phyloP scores from a whole-genome alignment of 64 coral and sea anemone species.

The Dendrophyllia cribrosa region DNA sequence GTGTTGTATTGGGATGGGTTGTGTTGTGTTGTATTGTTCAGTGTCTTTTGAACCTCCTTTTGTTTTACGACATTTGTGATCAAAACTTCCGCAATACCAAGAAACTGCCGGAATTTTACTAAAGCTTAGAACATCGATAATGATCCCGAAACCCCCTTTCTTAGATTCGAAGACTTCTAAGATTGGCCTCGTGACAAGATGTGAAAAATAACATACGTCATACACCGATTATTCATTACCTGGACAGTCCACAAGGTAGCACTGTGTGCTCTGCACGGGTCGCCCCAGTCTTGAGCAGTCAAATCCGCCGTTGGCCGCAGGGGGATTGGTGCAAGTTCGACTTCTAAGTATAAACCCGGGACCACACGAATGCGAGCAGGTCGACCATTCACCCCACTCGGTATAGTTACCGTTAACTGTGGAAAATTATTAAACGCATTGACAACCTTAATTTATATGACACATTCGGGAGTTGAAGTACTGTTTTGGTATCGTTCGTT shows the following conservation, averaged over 20 bases:
- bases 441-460: background rate
- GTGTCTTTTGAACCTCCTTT: no score
- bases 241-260: constrained; percentile 82
- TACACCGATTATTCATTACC: constrained; percentile 5
- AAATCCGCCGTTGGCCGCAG: constrained; percentile 82
- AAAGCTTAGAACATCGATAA: no score
- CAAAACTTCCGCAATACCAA: no score
- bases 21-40: no score
- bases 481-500: background rate
- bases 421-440: background rate
- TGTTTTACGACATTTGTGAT: no score
- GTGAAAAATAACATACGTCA: no score
- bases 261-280: constrained; percentile 69
- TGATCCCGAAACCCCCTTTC: no score
- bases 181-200: no score
- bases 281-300: constrained; percentile 83
- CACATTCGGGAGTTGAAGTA: background rate
- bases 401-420: constrained; percentile 84
- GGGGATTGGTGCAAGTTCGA: constrained; percentile 84
- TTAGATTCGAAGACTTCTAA: no score
- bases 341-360: constrained; percentile 68
- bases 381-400: constrained; percentile 68
- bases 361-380: constrained; percentile 79
- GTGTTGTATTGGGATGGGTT: no score
- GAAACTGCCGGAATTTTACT: no score